These are phyloP conservation scores for Branchellion lobata DNA, from an alignment of 2,888 invertebrate species.

Conservation along the genomic window DNA sequence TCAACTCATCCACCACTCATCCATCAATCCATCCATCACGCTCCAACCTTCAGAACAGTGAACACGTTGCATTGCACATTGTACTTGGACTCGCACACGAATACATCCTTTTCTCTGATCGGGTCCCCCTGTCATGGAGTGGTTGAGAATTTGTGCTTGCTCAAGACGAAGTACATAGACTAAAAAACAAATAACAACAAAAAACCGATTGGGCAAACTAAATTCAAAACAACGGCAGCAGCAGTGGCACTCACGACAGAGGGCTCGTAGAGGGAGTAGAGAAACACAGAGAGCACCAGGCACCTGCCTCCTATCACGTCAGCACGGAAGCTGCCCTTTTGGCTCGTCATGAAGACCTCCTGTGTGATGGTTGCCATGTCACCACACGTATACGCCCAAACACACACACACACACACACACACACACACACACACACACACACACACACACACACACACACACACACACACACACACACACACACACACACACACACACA, in stretches of 20 bases:
- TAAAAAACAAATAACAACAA: too few relatives aligned
- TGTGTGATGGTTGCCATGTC: too few relatives aligned
- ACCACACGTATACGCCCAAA: too few relatives aligned
- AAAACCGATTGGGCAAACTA: too few relatives aligned
- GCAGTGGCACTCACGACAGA: neutral
- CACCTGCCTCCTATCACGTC: conserved; percentile 84
- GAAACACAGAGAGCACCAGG: conserved; percentile 79
- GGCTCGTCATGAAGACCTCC: conserved; percentile 93
- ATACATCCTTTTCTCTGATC: conserved; percentile 76
- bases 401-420: too few relatives aligned
- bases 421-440: too few relatives aligned
- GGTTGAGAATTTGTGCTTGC: too few relatives aligned
- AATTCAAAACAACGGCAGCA: neutral
- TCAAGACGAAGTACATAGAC: too few relatives aligned
- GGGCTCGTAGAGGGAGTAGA: neutral
- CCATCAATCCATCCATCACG: neutral
- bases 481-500: too few relatives aligned
- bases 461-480: too few relatives aligned
- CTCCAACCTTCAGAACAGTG: conserved; percentile 75
- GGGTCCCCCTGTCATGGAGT: conserved; percentile 69
- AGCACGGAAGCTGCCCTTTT: conserved; percentile 79
- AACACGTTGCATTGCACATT: conserved; percentile 81
- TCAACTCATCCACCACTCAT: too few relatives aligned
- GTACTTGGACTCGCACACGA: conserved; percentile 93
- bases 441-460: too few relatives aligned